Percentiles rank a stretch among this genome's conserved stretches.
These are phyloP conservation scores for Microcaecilia unicolor DNA, from an alignment of 2,797 vertebrate genomes.

Conservation along the genomic window DNA sequence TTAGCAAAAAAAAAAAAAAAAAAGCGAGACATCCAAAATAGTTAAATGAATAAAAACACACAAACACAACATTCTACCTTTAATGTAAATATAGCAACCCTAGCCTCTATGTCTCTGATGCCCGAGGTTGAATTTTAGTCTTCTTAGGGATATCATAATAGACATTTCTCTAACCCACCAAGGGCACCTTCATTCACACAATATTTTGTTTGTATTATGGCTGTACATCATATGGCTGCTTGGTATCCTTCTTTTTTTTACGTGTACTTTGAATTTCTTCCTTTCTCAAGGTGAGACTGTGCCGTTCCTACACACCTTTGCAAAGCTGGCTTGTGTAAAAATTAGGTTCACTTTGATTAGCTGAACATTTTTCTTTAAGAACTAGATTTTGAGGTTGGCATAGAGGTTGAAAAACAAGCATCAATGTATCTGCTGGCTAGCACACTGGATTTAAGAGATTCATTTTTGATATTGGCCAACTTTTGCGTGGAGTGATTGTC, in stretches of 20 bases:
- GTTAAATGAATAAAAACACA: conserved; percentile 47
- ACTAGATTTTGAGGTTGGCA: conserved; percentile 9
- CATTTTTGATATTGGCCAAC: conserved; percentile 29
- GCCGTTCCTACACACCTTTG: conserved; percentile 19
- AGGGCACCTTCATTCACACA: conserved; percentile 36
- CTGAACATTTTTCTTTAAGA: conserved; percentile 1
- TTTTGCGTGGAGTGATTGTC: no score
- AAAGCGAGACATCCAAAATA: conserved; percentile 46
- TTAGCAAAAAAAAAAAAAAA: conserved; percentile 45
- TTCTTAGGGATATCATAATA: conserved; percentile 37
- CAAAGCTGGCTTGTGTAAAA: conserved; percentile 36
- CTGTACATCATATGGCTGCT: no score
- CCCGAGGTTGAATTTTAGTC: conserved; percentile 38
- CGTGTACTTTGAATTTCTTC: conserved; percentile 18
- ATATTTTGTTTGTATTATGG: conserved; percentile 37
- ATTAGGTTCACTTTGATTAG: conserved; percentile 18
- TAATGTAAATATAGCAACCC: conserved; percentile 45
- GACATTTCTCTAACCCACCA: conserved; percentile 15
- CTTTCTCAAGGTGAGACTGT: conserved; percentile 25
- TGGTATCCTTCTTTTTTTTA: no score
- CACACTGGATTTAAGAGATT: conserved; percentile 29
- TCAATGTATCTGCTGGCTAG: conserved; percentile 10
- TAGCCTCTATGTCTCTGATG: conserved; percentile 29
- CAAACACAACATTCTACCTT: conserved; percentile 47
- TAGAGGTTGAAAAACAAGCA: conserved; percentile 12